Percentiles rank a stretch among this genome's conserved stretches.
These are phyloP conservation scores for Thryonomys swinderianus DNA, from an alignment of 2,113 vertebrate genomes.

Conservation along the genomic window DNA sequence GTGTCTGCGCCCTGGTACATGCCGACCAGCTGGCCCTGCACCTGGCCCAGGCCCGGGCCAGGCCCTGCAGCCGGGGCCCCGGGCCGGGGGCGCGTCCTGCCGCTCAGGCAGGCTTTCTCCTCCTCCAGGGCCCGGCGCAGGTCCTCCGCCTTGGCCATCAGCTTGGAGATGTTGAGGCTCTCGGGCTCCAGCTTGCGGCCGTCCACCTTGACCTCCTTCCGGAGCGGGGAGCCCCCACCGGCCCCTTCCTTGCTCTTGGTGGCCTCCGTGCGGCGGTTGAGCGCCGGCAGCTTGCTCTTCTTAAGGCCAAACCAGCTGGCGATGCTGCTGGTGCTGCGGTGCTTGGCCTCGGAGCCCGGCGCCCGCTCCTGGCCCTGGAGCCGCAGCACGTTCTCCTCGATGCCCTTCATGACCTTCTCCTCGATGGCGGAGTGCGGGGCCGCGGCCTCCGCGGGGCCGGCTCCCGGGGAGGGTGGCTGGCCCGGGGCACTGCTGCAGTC, in stretches of 20 bases:
- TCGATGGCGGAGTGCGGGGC: slow-evolving; percentile 92
- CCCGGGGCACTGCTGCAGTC: not conserved
- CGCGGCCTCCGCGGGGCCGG: not conserved
- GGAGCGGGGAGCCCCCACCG: slow-evolving; percentile 86
- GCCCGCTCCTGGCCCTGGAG: slow-evolving; percentile 93
- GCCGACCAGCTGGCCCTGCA: slow-evolving; percentile 91
- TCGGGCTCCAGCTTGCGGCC: slow-evolving; percentile 92
- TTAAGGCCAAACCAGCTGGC: slow-evolving; percentile 97
- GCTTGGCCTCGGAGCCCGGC: slow-evolving; percentile 89
- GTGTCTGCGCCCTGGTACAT: slow-evolving; percentile 95
- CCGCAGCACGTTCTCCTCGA: slow-evolving; percentile 95
- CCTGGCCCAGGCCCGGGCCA: slow-evolving; percentile 88
- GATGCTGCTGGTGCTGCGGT: slow-evolving; percentile 93
- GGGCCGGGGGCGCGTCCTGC: slow-evolving; percentile 89
- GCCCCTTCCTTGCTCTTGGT: slow-evolving; percentile 87
- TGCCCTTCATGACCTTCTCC: slow-evolving; percentile 99
- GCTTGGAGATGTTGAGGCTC: slow-evolving; percentile 96
- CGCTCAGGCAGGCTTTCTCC: slow-evolving; percentile 93
- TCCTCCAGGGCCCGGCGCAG: slow-evolving; percentile 95
- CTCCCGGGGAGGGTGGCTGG: not conserved
- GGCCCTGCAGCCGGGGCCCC: slow-evolving; percentile 76
- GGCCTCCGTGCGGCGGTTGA: slow-evolving; percentile 91
- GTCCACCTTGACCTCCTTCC: slow-evolving; percentile 85
- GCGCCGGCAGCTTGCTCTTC: slow-evolving; percentile 95
- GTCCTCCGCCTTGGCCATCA: slow-evolving; percentile 98